These are phyloP conservation scores for Caradrina clavipalpis DNA, from an alignment of 2,888 invertebrate genomes.

Conservation along the genomic window DNA sequence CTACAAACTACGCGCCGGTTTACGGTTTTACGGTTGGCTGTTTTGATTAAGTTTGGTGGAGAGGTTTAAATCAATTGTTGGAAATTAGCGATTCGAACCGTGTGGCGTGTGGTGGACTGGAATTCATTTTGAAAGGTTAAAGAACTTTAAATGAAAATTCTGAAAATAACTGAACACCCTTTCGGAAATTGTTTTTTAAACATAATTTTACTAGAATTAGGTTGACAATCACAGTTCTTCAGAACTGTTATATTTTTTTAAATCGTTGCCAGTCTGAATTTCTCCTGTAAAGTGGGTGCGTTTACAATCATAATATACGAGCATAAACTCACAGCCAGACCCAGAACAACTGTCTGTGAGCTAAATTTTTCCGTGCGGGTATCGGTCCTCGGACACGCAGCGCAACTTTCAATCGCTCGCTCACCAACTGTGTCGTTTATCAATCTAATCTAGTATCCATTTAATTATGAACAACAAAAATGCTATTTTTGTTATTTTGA, in stretches of 20 bases:
- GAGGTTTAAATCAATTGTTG: slow-evolving; percentile 37
- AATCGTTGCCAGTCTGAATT: no score
- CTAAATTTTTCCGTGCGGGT: no score
- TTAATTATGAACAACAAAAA: background rate
- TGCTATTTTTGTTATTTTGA: background rate
- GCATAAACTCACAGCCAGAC: no score
- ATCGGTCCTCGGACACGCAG: no score
- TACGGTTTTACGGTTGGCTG: slow-evolving; percentile 32
- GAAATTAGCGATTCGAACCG: slow-evolving; percentile 25
- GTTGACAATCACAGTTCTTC: background rate
- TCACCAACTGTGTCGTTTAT: no score
- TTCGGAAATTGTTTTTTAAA: background rate
- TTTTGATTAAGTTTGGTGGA: slow-evolving; percentile 42
- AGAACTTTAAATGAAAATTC: background rate
- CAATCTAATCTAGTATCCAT: no score
- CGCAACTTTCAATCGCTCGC: no score
- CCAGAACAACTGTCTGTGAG: no score
- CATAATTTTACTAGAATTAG: background rate
- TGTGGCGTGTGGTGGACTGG: slow-evolving; percentile 1
- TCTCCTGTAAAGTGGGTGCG: no score
- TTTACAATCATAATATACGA: no score
- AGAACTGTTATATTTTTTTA: no score
- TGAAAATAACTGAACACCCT: background rate
- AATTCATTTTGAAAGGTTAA: background rate
- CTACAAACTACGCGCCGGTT: slow-evolving; percentile 36